Evolutionary conservation across 1,140 invertebrate genomes (phyloP), one percentile per base, ranked within the genome.

Genomic region (Mesaphorura yosii): DNA sequence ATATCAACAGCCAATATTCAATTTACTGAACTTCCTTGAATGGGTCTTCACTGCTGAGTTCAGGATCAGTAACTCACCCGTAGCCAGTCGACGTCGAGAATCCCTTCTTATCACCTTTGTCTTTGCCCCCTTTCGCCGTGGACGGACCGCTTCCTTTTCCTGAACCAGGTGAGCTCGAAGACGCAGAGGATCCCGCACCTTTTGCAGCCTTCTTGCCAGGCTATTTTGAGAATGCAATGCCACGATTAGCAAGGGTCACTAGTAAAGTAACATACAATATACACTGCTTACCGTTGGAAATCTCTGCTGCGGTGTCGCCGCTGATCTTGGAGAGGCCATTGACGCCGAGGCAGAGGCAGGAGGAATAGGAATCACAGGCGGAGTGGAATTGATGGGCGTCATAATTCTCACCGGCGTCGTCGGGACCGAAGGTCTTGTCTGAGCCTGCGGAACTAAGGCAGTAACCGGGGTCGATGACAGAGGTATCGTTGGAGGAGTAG

Each of bases 71-170:
- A 20, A 41, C 67, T 65, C 58, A 75, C 73, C 72, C 72, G 53
- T 73, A 76, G 41, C 70, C 73, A 57, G 72, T 71, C 7, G 69
- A 73, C 22, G 71, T 34, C 4, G 26, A 27, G 28, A 51, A 56
- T 37, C 47, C 25, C 20, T 48, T 48, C 19, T 50, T 50, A 38
- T 60, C 48, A 62, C 78, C 79, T 66, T 81, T 81, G 53, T 80
- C 78, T 68, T 80, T 79, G 34, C 79, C 78, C 67, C 78, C 79
- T 34, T 70, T 60, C 50, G 70, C 65, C 37, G 65, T 53, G 27
- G 48, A 41, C 17, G 57, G 40, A 42, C 54, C 51, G 40, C 44
- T 57, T 46, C 31, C 31, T n/a, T n/a, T n/a, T n/a, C n/a, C 31
- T 34, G 10, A 34, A n/a, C 14, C 25, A 12, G 53, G 25, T 14